A percentile compares a stretch with the other conserved stretches of the same genome.
Conservation (phyloP, 2,797 vertebrate genomes). For the Muraenolepis orangiensis region DNA sequence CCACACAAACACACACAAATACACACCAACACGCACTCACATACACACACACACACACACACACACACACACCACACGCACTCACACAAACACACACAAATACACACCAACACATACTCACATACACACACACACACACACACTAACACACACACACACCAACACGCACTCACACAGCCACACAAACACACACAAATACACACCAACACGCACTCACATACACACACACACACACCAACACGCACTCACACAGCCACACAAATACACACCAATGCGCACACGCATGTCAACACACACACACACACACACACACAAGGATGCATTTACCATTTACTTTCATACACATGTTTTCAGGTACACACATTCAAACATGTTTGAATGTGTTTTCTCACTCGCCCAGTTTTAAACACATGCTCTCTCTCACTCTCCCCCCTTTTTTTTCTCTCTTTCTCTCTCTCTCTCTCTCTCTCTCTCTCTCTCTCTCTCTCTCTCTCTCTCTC, state of each 20-base stretch:
- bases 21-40: too few species aligned
- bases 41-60: too few species aligned
- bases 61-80: background rate
- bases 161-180: too few species aligned
- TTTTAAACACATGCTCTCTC: background rate
- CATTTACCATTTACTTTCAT: too few species aligned
- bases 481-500: background rate
- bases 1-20: background rate
- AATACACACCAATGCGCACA: background rate
- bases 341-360: background rate
- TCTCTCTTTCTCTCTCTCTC: background rate
- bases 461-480: background rate
- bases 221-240: background rate
- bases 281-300: too few species aligned
- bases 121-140: background rate
- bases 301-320: background rate
- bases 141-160: background rate
- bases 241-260: background rate
- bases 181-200: too few species aligned
- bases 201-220: conserved; percentile 4
- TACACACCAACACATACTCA: background rate
- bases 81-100: background rate
- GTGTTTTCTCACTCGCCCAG: background rate
- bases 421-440: background rate
- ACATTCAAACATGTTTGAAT: background rate